These are phyloP conservation scores for Tragopan temminckii DNA, from an alignment of 2,797 vertebrate species.

Conservation along the genomic window DNA sequence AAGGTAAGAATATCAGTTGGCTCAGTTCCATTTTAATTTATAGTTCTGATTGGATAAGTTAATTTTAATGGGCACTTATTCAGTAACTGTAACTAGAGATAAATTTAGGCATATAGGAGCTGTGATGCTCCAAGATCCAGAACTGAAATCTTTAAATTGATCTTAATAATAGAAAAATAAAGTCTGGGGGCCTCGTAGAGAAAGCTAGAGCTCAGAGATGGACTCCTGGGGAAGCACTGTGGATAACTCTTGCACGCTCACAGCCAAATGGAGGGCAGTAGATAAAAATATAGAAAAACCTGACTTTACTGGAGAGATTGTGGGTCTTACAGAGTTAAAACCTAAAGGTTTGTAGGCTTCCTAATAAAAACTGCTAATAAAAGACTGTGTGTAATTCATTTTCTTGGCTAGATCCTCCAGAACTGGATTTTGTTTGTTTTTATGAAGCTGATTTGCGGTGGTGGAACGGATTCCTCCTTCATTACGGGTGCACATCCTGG, in stretches of 20 bases:
- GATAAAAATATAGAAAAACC: neutral
- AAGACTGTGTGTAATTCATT: rapidly evolving
- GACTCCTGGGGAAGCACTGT: neutral
- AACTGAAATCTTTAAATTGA: neutral
- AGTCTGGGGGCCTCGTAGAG: neutral
- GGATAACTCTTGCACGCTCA: neutral
- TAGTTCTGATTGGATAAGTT: neutral
- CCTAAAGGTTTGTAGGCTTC: neutral
- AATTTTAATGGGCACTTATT: neutral
- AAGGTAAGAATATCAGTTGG: neutral
- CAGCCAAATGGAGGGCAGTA: neutral
- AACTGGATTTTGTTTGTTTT: neutral
- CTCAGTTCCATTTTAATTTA: slow-evolving; percentile 6
- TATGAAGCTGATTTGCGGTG: neutral
- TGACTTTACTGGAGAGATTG: neutral
- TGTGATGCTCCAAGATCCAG: neutral
- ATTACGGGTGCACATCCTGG: neutral
- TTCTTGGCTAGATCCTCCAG: rapidly evolving
- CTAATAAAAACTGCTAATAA: neutral
- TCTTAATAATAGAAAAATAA: neutral
- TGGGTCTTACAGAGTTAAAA: neutral
- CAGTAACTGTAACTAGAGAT: neutral
- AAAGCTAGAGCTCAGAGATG: neutral
- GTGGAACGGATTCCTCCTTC: neutral
- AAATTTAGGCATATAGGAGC: neutral